Percentiles rank a stretch among this genome's conserved stretches.
phyloP scores from a whole-genome alignment of 1,140 invertebrate species.

The Halesus radiatus region DNA sequence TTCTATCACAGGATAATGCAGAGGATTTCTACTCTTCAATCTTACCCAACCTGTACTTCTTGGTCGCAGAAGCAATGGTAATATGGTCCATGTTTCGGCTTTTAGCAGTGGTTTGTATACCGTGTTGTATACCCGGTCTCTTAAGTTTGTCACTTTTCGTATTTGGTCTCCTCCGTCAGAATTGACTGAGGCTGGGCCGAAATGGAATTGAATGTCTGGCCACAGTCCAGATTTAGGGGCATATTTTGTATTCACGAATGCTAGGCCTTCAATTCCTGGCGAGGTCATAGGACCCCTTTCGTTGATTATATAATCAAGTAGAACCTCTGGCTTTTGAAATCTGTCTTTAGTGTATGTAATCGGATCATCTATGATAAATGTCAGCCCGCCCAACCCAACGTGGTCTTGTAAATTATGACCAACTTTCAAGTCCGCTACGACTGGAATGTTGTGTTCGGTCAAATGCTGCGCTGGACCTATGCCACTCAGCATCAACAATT shows the following conservation, averaged over 20 bases:
- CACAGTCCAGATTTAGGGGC: slow-evolving; percentile 80
- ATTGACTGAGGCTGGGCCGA: slow-evolving; percentile 85
- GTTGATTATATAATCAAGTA: slow-evolving; percentile 85
- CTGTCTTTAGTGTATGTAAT: slow-evolving; percentile 83
- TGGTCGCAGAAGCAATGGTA: slow-evolving; percentile 85
- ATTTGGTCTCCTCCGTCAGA: slow-evolving; percentile 85
- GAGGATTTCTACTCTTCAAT: slow-evolving; percentile 84
- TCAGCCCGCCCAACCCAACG: slow-evolving; percentile 85
- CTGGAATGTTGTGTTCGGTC: slow-evolving; percentile 79
- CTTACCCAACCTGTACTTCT: slow-evolving; percentile 86
- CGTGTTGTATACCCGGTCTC: slow-evolving; percentile 86
- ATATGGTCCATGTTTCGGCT: slow-evolving; percentile 86
- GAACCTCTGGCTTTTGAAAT: slow-evolving; percentile 82
- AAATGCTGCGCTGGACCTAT: slow-evolving; percentile 87
- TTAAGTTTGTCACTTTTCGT: slow-evolving; percentile 80
- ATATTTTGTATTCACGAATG: slow-evolving; percentile 88
- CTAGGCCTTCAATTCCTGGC: slow-evolving; percentile 85
- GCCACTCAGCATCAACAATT: slow-evolving; percentile 91
- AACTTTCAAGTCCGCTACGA: slow-evolving; percentile 82
- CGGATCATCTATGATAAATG: slow-evolving; percentile 85
- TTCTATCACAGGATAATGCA: slow-evolving; percentile 87
- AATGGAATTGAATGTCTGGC: slow-evolving; percentile 91
- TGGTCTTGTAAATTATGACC: slow-evolving; percentile 90
- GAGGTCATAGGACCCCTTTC: slow-evolving; percentile 86
- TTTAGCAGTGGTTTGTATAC: slow-evolving; percentile 86